Base-by-base conservation (phyloP, 2,113 vertebrate species). In the Pelecanoides urinatrix region DNA sequence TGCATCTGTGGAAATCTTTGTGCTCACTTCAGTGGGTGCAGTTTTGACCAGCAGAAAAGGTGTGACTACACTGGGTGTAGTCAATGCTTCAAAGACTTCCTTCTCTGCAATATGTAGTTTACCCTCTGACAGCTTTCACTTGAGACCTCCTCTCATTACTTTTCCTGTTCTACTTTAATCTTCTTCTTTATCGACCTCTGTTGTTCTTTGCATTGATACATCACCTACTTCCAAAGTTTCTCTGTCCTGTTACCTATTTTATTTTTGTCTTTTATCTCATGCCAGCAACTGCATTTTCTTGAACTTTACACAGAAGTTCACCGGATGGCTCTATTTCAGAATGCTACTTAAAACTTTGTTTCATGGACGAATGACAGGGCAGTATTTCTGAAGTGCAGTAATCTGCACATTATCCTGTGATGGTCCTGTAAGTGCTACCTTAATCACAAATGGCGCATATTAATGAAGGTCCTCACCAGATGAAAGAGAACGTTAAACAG, bases 401-500 rank as follows among this genome's bases (percentile, higher is more conserved):
- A 92, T 59, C 49, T 74, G 19, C 68, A 40, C 44, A 49, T 96
- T 95, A 91, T 72, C 82, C 73, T 82, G 11, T 50, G 83, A 73
- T 62, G 63, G 77, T 76, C 42, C 95, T 94, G 67, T 74, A 94
- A 95, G 75, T 84, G 84, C 44, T 92, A 91, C 88, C 89, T 96
- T 91, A 96, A 96, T 94, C 86, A 96, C 58, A 94, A 92, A 32
- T 44, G 21, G 72, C 92, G 73, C 95, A 90, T 93, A 92, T 93
- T 97, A 97, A 95, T 66, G 61, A 95, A 92, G 44, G 59, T 74
- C 47, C 78, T 55, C 70, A 55, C 21, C 73, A 96, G 66, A 95
- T 80, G 81, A 97, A 97, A 97, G 80, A 87, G 91, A 84, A 96
- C 94, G 77, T 71, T 94, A 92, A 96, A 95, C 87, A 83, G 78